phyloP scores from a whole-genome alignment of 2,797 vertebrate genomes.

The Mus caroli region DNA sequence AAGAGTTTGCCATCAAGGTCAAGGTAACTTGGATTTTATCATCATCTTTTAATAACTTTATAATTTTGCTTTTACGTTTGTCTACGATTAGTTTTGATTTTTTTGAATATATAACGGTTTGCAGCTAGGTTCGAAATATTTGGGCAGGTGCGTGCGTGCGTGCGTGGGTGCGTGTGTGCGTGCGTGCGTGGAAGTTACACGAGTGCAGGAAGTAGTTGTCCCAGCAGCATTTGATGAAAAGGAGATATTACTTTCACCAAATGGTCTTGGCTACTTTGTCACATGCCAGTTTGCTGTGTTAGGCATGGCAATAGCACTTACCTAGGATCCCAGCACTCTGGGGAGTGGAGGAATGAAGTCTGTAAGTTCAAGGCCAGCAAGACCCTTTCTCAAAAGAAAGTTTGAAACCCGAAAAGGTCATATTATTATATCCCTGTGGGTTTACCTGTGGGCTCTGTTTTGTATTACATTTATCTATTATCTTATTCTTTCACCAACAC shows the following conservation, averaged over 20 bases:
- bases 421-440: neutral
- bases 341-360: neutral
- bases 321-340: neutral
- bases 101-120: neutral
- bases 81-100: neutral
- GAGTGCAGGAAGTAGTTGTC: no score
- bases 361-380: neutral
- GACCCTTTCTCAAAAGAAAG: neutral
- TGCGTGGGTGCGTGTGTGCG: accelerated
- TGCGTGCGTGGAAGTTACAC: accelerated
- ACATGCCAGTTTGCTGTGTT: neutral
- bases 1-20: neutral
- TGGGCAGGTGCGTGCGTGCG: neutral
- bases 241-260: neutral
- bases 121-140: neutral
- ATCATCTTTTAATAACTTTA: neutral
- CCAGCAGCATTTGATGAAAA: neutral
- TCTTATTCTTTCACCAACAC: neutral
- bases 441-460: neutral
- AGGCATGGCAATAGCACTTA: no score
- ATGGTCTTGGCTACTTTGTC: neutral
- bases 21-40: neutral
- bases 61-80: constrained; percentile 20
- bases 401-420: neutral
- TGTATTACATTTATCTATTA: neutral